Base-by-base conservation (phyloP, 2,113 vertebrate species). In the Hippocampus zosterae region DNA sequence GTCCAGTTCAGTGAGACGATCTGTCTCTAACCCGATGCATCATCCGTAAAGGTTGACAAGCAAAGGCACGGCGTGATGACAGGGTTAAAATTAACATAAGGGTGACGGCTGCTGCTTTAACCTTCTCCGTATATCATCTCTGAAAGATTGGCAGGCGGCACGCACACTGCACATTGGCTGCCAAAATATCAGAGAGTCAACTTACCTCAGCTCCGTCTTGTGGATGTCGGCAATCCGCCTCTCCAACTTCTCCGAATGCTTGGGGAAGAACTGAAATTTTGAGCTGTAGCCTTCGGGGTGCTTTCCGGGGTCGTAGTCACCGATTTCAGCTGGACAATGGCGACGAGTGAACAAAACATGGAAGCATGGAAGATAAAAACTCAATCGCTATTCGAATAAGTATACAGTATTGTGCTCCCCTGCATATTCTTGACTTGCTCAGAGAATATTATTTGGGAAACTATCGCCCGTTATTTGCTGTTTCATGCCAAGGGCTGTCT, bases 251-350 rank as follows among this genome's bases (percentile, higher is more conserved):
- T 98, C 96, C 0, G 97, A 99, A 84, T 98, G 97, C 56, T 97
- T 97, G 7, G 96, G 97, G 79, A 99, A 98, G 88, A 99, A 98
- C 85, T 99, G 97, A 91, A 99, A 98, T 90, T 98, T 98, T 88
- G 97, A 98, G 88, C 96, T 97, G 92, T 99, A 99, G 72, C 96
- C 97, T 72, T 98, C 96, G 0, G 97, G 96, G 77, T 98, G 96
- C 86, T 99, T 98, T 21, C 96, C 97, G 0, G 96, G 95, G 83
- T 99, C 97, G 0, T 99, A 96, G 91, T 98, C 95, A 15, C 97
- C 97, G 2, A 98, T 98, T 86, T 99, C 97, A 55, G 97, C 97
- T 99, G 86, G 29, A 37, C 67, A 68, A 68, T 23, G 5, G 2
- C 15, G 11, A 9, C 25, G 23, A 46, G 9, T 57, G 7, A 75